phyloP scores from a whole-genome alignment of 2,113 vertebrate species.

The Brachypteracias leptosomus region DNA sequence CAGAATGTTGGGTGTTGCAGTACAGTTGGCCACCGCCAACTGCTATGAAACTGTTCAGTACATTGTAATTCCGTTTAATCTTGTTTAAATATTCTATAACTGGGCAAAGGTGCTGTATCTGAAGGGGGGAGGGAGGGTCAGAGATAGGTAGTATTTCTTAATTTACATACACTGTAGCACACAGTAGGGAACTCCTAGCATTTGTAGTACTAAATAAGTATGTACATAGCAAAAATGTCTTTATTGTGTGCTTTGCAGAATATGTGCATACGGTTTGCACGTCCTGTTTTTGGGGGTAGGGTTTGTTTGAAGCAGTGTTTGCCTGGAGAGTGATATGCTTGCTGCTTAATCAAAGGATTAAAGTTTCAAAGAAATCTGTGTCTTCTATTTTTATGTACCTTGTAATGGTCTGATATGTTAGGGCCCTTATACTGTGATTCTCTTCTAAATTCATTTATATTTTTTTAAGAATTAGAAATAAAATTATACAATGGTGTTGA shows the following conservation, averaged over 20 bases:
- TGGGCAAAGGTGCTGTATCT: conserved; percentile 73
- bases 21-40: conserved; percentile 57
- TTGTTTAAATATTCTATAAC: conserved; percentile 61
- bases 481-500: conserved; percentile 74
- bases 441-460: conserved; percentile 75
- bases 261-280: conserved; percentile 83
- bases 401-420: conserved; percentile 75
- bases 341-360: conserved; percentile 86
- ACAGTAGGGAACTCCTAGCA: conserved; percentile 72
- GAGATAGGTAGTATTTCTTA: conserved; percentile 67
- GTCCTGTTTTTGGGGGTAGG: conserved; percentile 70
- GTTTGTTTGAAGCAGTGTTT: conserved; percentile 80
- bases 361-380: conserved; percentile 82
- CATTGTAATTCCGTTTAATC: conserved; percentile 69
- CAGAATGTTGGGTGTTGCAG: conserved; percentile 63
- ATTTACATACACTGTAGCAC: conserved; percentile 75
- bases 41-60: conserved; percentile 66
- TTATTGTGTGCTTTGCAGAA: conserved; percentile 81
- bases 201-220: conserved; percentile 70
- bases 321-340: conserved; percentile 84
- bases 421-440: conserved; percentile 81
- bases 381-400: conserved; percentile 83
- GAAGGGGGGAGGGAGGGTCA: conserved; percentile 65
- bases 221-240: conserved; percentile 81
- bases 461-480: conserved; percentile 77